Evolutionary conservation across 92 coral and sea anemone species (phyloP).

Genomic region (Anthopleura xanthogrammica): DNA sequence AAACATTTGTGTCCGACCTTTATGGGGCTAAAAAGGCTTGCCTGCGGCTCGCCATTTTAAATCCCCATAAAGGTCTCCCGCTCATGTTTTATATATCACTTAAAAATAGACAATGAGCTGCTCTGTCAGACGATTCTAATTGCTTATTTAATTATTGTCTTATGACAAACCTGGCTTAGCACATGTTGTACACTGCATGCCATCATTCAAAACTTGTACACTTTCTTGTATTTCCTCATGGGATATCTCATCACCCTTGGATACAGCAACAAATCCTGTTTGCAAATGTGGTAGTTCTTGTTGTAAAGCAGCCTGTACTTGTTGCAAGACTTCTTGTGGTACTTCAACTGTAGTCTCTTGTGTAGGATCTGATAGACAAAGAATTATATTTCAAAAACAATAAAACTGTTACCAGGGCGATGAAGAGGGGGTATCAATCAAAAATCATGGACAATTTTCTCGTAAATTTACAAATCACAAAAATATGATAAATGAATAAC

Average conservation of each 20-base stretch:
- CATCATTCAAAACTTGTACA: conserved; percentile 12
- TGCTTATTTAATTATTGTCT: background rate
- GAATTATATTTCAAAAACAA: background rate
- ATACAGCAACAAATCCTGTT: conserved; percentile 18
- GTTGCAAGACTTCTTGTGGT: conserved; percentile 57
- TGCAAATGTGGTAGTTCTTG: conserved; percentile 36
- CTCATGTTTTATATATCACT: too few species aligned
- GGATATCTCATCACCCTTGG: conserved; percentile 14
- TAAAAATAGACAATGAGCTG: too few species aligned
- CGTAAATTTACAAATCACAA: too few species aligned
- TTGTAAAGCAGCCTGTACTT: conserved; percentile 65
- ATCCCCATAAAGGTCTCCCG: too few species aligned
- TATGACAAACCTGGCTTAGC: conserved; percentile 22
- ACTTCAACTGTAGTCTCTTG: conserved; percentile 40
- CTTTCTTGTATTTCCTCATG: background rate
- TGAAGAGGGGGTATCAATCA: too few species aligned
- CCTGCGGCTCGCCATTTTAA: too few species aligned
- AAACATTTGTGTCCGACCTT: too few species aligned
- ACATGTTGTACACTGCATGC: conserved; percentile 31
- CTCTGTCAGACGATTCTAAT: background rate
- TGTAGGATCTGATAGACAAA: background rate
- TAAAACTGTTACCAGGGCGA: background rate
- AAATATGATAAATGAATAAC: too few species aligned
- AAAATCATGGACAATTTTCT: too few species aligned
- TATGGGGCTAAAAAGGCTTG: too few species aligned